Conservation (phyloP, 2,113 vertebrate genomes). For the Prolemur simus region DNA sequence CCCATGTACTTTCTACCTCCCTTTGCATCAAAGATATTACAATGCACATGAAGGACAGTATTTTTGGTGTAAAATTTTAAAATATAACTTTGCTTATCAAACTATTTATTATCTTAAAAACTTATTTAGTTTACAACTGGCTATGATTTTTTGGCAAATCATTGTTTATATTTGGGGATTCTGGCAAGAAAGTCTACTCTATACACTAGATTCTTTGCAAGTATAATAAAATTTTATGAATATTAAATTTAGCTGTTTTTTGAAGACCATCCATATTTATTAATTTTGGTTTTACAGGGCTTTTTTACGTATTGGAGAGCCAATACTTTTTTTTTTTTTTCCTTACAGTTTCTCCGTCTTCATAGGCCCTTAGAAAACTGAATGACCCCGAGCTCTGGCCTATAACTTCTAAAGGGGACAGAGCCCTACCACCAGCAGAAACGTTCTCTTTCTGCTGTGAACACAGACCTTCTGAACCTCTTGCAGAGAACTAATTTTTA, state of each 20-base stretch:
- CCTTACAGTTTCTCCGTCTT: neutral
- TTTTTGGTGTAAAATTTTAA: neutral
- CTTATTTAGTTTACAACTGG: neutral
- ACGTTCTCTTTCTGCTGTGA: neutral
- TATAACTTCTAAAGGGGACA: neutral
- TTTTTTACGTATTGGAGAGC: neutral
- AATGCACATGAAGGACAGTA: neutral
- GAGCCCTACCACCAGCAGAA: neutral
- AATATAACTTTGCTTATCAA: neutral
- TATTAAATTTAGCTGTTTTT: neutral
- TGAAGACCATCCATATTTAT: neutral
- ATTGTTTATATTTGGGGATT: neutral
- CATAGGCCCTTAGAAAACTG: neutral
- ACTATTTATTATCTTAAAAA: neutral
- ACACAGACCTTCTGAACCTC: neutral
- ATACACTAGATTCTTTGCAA: neutral
- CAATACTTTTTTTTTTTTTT: neutral
- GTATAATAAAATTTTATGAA: neutral
- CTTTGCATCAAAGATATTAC: neutral
- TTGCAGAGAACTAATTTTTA: neutral
- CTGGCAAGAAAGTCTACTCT: neutral
- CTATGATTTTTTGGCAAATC: neutral
- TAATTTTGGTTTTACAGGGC: neutral
- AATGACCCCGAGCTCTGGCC: neutral
- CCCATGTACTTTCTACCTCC: neutral